phyloP scores from a whole-genome alignment of 2,888 invertebrate genomes.

The Drosophila suboccidentalis region DNA sequence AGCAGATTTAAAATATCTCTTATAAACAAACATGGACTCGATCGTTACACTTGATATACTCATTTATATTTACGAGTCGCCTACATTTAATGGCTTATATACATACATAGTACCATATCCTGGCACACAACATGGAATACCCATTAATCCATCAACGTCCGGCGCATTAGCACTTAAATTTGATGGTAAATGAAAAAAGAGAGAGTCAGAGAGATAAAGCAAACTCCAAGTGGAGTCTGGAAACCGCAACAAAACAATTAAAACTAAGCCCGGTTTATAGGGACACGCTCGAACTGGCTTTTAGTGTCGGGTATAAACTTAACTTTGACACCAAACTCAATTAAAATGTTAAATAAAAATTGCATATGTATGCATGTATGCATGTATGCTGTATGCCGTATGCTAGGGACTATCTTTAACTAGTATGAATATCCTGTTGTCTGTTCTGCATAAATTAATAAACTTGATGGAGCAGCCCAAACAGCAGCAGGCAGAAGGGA shows the following conservation, averaged over 20 bases:
- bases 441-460: slow-evolving; percentile 76
- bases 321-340: slow-evolving; percentile 76
- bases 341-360: slow-evolving; percentile 75
- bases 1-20: slow-evolving; percentile 17
- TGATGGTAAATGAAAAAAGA: slow-evolving; percentile 23
- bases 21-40: neutral
- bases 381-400: neutral
- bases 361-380: slow-evolving; percentile 60
- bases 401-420: slow-evolving; percentile 50
- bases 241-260: slow-evolving; percentile 78
- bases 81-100: slow-evolving; percentile 38
- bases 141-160: slow-evolving; percentile 57
- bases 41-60: slow-evolving; percentile 1
- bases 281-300: slow-evolving; percentile 24
- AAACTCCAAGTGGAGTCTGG: slow-evolving; percentile 5
- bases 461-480: slow-evolving; percentile 61
- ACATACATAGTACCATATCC: slow-evolving; percentile 7
- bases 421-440: slow-evolving; percentile 40
- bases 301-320: slow-evolving; percentile 63
- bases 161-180: slow-evolving; percentile 55
- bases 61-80: slow-evolving; percentile 45
- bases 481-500: neutral
- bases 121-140: slow-evolving; percentile 19
- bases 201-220: neutral
- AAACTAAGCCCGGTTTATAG: slow-evolving; percentile 57